A percentile compares a stretch with the other conserved stretches of the same genome.
phyloP scores from a whole-genome alignment of 2,888 invertebrate species.

The Xylophagus ater region DNA sequence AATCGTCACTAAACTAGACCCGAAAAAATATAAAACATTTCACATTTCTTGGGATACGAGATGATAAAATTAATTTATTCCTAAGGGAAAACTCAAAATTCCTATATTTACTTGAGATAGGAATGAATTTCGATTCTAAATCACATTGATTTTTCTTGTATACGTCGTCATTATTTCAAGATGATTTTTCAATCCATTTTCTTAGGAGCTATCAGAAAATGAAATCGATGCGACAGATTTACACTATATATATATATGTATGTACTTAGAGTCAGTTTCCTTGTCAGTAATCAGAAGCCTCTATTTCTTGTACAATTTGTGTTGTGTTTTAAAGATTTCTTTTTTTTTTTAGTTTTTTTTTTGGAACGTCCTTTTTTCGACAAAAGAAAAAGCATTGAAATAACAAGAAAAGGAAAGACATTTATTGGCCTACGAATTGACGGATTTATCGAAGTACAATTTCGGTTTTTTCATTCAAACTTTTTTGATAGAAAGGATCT shows the following conservation, averaged over 20 bases:
- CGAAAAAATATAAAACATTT: constrained; percentile 14
- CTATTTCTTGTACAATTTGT: background rate
- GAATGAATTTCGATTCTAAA: no score
- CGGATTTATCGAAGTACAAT: no score
- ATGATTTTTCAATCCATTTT: constrained; percentile 2
- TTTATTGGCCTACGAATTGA: no score
- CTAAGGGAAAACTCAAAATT: no score
- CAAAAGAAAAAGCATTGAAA: constrained; percentile 1
- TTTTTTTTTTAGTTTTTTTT: background rate
- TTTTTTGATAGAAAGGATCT: no score
- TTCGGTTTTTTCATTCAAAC: no score
- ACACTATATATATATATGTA: background rate
- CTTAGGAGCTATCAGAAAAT: background rate
- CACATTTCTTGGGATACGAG: no score
- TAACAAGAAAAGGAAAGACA: background rate
- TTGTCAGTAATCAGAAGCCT: no score
- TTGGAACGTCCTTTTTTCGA: background rate
- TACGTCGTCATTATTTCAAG: background rate
- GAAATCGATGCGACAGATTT: constrained; percentile 1
- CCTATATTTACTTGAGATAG: no score
- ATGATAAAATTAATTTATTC: no score
- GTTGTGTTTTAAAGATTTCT: background rate
- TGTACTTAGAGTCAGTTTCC: no score
- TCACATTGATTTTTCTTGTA: constrained; percentile 5
- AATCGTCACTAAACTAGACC: constrained; percentile 7